Evolutionary conservation across 2,797 vertebrate species (phyloP), one percentile per base, ranked within the genome.

Genomic region (Spinibarbus caldwelli): DNA sequence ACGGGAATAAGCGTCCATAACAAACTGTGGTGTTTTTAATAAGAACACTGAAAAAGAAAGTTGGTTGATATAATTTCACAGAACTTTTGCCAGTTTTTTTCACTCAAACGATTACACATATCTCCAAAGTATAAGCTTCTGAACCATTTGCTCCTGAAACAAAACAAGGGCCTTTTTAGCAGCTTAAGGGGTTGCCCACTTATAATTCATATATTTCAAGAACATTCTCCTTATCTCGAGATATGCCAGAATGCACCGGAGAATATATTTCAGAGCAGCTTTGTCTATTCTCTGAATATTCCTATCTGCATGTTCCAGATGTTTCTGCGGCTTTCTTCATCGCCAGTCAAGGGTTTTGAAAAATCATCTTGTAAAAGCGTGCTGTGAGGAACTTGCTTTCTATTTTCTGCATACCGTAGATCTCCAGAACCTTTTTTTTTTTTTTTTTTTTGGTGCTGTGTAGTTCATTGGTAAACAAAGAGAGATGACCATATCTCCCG

Each of bases 261-360:
- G 72, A 82, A 82, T 41, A 82, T 68, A 86, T 86, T 86, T 86
- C 80, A 78, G 72, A 82, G 80, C 38, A 19, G 36, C 57, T 85
- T 79, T 34, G 54, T 72, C 54, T 38, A 31, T 47, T 45, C 45
- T 80, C 49, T 19, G 15, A 54, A 78, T 80, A 75, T 34, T 87
- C 80, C 78, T 87, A 85, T 84, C 72, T 82, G 71, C 75, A 82
- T 83, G 67, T 75, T 86, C 84, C 84, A 88, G 38, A 83, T 86
- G 84, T 85, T 82, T 82, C 34, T 23, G n/a, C 10, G n/a, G 62
- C 62, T 72, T 85, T 82, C 67, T 85, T 83, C 57, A 78, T 67
- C 11, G 52, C 62, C 59, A 57, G 81, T 85, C 45, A 85, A 71
- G 57, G 79, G 45, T 66, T 83, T 79, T 73, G 36, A 82, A 84